phyloP scores from a whole-genome alignment of 2,888 invertebrate genomes.

The Ophion ellenae region DNA sequence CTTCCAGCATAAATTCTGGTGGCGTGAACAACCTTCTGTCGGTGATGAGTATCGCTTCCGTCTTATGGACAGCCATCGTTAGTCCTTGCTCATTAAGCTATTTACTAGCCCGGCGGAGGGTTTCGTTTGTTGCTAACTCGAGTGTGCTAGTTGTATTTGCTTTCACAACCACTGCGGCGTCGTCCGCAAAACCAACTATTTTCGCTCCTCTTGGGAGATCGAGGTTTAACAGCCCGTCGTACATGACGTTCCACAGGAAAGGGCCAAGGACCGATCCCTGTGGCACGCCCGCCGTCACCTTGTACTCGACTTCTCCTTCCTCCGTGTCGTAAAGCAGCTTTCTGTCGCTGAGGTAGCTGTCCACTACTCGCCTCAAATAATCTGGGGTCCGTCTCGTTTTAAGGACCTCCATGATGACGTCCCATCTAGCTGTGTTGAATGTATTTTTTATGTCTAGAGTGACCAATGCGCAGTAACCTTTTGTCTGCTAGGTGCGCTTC shows the following conservation, averaged over 20 bases:
- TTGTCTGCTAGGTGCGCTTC: constrained; percentile 12
- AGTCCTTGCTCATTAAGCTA: constrained; percentile 13
- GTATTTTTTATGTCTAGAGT: constrained; percentile 46
- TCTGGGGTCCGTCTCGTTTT: not conserved
- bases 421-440: constrained; percentile 27
- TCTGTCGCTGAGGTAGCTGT: too few species aligned
- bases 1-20: constrained; percentile 24
- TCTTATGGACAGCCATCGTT: too few species aligned
- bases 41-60: not conserved
- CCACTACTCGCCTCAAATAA: too few species aligned
- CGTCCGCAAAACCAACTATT: not conserved
- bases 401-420: not conserved
- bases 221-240: constrained; percentile 38
- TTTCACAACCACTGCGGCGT: constrained; percentile 5
- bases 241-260: constrained; percentile 15
- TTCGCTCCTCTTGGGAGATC: too few species aligned
- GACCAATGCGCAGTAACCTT: constrained; percentile 37
- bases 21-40: constrained; percentile 19
- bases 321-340: too few species aligned
- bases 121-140: constrained; percentile 22
- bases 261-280: constrained; percentile 29
- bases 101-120: constrained; percentile 14
- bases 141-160: constrained; percentile 13
- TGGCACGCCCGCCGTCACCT: constrained; percentile 24
- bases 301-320: too few species aligned